These are phyloP conservation scores for Proctacanthus coquilletti DNA, from an alignment of 1,140 invertebrate species.

Conservation along the genomic window DNA sequence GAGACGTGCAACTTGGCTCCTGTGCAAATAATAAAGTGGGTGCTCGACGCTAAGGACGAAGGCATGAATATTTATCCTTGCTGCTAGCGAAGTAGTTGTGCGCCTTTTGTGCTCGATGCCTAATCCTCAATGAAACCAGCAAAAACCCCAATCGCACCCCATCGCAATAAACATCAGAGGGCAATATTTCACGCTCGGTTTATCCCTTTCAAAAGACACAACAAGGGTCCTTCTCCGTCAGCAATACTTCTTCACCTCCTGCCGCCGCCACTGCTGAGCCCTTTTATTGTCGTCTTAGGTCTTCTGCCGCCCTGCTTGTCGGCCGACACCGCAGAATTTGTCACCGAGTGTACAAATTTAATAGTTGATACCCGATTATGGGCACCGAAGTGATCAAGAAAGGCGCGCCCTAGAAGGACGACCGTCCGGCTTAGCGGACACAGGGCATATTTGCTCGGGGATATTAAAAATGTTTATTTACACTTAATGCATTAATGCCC, in stretches of 20 bases:
- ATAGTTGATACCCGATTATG: constrained; percentile 1
- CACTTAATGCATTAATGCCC: neutral
- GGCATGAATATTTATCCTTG: neutral
- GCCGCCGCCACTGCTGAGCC: too few relatives aligned
- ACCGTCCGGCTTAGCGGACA: too few relatives aligned
- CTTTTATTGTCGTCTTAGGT: too few relatives aligned
- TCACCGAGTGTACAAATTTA: neutral
- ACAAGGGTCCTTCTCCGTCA: too few relatives aligned
- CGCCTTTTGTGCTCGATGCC: neutral
- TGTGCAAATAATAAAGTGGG: neutral
- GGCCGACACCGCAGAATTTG: too few relatives aligned
- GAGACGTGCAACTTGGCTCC: neutral
- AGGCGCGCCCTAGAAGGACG: too few relatives aligned
- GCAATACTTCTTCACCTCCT: too few relatives aligned
- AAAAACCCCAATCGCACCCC: neutral
- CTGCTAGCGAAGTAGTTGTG: neutral
- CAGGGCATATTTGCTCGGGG: neutral
- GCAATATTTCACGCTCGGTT: neutral
- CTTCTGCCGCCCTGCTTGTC: too few relatives aligned
- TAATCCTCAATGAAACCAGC: constrained; percentile 1
- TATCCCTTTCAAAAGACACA: neutral
- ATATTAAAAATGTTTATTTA: neutral
- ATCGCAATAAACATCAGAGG: neutral
- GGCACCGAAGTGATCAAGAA: neutral
- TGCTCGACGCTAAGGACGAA: neutral